Base-by-base conservation (phyloP, 1,140 invertebrate species). In the Drosophila ambigua region DNA sequence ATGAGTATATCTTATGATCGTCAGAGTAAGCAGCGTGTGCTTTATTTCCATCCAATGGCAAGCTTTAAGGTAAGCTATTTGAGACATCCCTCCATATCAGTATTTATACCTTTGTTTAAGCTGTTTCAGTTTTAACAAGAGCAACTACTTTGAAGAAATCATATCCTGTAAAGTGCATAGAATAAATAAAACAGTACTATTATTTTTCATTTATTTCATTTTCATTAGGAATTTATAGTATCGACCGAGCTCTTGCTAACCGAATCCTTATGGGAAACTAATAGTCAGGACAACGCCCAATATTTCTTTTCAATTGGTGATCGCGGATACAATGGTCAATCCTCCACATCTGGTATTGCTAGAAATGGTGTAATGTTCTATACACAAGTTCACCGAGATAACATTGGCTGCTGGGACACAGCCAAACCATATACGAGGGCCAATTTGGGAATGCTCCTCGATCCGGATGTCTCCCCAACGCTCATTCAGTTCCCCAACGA, bases 1-100 rank as follows among this genome's bases (percentile, higher is more conserved):
- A 92, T 97, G 72, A 94, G 96, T 7, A 76, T 97, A 16, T 94
- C 94, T 20, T 95, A 95, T 0, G 55, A 93, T 26, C 24, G 35
- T 5, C 39, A 57, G n/a, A 82, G 84, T n/a, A 85, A 75, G 7
- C 94, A 96, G 16, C 92, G 95, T 44, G 92, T 94, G 2, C 74
- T 97, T 7, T 97, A 94, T 72, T 97, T 96, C 79, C 96, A 97
- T 92, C 94, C 96, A 0, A 95, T 97, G 95, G 96, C 96, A 1
- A 96, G 96, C 81, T 95, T 94, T 71, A 93, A 93, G 83, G 91
- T 92, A 44, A 23, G 71, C 48, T 13, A 20, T 23, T 23, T 9
- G 15, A 16, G 4, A n/a, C 35, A 39, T 35, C 9, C 9, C 1
- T 35, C 31, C 3, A 2, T 39, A 39, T 35, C 9, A 11, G 31